Base-by-base conservation (phyloP, 2,888 invertebrate genomes). In the Drosophila lutescens region DNA sequence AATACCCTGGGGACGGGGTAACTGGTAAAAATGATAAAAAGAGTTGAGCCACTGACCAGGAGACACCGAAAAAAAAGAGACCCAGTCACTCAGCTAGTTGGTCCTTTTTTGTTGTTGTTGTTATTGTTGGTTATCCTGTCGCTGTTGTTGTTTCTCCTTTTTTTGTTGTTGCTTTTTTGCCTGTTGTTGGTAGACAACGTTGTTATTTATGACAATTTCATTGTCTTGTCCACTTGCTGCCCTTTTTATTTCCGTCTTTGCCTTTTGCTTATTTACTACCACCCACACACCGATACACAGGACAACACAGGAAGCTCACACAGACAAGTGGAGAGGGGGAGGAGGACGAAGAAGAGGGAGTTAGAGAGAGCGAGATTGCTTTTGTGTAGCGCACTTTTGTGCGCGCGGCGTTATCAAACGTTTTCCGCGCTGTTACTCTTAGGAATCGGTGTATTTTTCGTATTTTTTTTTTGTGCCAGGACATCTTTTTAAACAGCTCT, bases 351-450 rank as follows among this genome's bases (percentile, higher is more conserved):
- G 40, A 40, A 15, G 30, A 32, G 47, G 46, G 56, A 46, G 46
- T 30, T 43, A 46, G 60, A 53, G 55, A 50, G 50, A 72, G 60
- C 61, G 49, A 51, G 57, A 44, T 72, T 15, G 69, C 61, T 67
- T 80, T 83, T 85, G 72, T 80, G 32, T 75, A 73, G 78, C 75
- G 75, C 63, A 74, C 74, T 80, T 80, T 85, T 83, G 70, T 78
- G 79, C 68, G 74, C 69, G 58, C 71, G 55, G 69, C 74, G 82
- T 88, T 88, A 89, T 88, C 88, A 78, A 77, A 72, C 76, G 81
- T 80, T 86, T 88, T 88, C 89, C 88, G 79, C 86, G 77, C 88
- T 89, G 87, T 87, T 89, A 87, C 87, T 88, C 87, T 75, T 81
- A 76, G 69, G 62, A 74, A 65, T 80, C 79, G 81, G 68, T 74